These are phyloP conservation scores for Parauchenoglanis punctatus DNA, from an alignment of 2,797 vertebrate species.

Conservation along the genomic window DNA sequence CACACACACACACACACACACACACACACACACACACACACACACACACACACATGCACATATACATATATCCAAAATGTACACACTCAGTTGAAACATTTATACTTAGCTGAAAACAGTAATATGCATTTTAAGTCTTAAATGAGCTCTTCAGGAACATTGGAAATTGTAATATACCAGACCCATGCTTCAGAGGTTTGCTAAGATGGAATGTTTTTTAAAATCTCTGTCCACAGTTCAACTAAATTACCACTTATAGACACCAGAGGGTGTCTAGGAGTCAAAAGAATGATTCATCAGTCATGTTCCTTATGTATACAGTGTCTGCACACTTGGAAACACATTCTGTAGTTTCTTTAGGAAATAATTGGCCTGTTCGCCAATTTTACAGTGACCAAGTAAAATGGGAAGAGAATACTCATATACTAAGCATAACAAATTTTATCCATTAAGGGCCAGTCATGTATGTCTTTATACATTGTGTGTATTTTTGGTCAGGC, in stretches of 20 bases:
- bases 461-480: constrained; percentile 28
- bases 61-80: not conserved
- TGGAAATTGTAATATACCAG: not conserved
- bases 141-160: not conserved
- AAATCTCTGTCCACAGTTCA: not conserved
- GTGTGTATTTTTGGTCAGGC: constrained; percentile 72
- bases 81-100: not conserved
- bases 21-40: not conserved
- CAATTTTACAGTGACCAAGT: not conserved
- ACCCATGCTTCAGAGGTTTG: not conserved
- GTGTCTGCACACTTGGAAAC: not conserved
- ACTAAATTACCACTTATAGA: constrained; percentile 41
- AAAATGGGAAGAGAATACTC: not conserved
- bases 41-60: not conserved
- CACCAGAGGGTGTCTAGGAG: constrained; percentile 65
- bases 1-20: constrained; percentile 13
- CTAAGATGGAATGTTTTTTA: not conserved
- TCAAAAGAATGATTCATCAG: constrained; percentile 15
- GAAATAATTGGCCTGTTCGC: not conserved
- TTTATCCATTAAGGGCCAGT: not conserved
- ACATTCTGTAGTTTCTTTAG: not conserved
- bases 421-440: not conserved
- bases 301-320: not conserved
- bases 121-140: not conserved
- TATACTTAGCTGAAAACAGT: not conserved